These are phyloP conservation scores for Ophion obscuratus DNA, from an alignment of 2,888 invertebrate species.

Conservation along the genomic window DNA sequence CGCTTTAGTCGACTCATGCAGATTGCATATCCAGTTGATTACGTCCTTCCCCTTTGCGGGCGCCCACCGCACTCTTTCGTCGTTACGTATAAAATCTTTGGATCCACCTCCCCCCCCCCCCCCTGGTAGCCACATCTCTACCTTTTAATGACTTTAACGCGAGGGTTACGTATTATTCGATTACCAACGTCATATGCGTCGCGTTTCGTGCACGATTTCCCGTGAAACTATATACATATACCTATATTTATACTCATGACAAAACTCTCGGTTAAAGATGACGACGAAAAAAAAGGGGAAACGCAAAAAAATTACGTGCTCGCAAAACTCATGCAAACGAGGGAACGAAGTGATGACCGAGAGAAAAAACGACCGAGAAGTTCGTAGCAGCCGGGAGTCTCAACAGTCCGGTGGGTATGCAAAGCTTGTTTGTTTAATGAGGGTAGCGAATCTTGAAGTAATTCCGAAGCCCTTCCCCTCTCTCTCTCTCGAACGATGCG, in stretches of 20 bases:
- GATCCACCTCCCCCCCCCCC: background rate
- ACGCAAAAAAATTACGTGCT: constrained; percentile 2
- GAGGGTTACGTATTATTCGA: constrained; percentile 37
- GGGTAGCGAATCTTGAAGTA: constrained; percentile 84
- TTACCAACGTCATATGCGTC: background rate
- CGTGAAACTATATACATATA: background rate
- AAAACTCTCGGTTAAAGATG: constrained; percentile 5
- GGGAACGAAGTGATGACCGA: constrained; percentile 60
- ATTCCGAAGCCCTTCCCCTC: constrained; percentile 73
- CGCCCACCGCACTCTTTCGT: constrained; percentile 26
- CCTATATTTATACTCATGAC: background rate
- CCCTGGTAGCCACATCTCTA: background rate
- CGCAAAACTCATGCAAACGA: constrained; percentile 55
- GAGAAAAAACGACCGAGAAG: constrained; percentile 65
- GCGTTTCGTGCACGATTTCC: constrained; percentile 21
- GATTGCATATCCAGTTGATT: constrained; percentile 42
- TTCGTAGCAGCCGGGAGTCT: constrained; percentile 41
- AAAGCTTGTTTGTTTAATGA: constrained; percentile 83
- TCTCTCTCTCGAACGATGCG: constrained; percentile 62
- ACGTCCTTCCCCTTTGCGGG: constrained; percentile 40
- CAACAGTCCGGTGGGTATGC: constrained; percentile 72
- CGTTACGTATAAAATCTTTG: constrained; percentile 47
- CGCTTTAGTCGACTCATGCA: constrained; percentile 29
- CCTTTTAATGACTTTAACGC: constrained; percentile 14
- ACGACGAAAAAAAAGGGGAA: background rate